Evolutionary conservation across 2,797 vertebrate genomes (phyloP), one percentile per base, ranked within the genome.

Genomic region (Erpetoichthys calabaricus): DNA sequence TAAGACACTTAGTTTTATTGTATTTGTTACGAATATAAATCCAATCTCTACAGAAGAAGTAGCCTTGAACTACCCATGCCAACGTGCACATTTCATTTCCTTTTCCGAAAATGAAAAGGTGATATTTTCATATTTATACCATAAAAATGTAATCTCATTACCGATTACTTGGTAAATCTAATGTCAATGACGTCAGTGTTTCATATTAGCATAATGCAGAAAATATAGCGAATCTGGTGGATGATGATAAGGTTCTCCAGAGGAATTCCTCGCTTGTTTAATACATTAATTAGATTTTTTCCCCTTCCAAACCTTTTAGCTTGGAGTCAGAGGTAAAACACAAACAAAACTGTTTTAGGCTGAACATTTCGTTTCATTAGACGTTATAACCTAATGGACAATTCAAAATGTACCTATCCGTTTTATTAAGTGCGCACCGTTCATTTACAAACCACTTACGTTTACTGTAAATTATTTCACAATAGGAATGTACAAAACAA

Each of bases 211-310:
- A 79, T 75, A 76, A 67, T 64, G 78, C 73, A 73, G 63, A 66
- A 70, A 74, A 71, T 63, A 67, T 70, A 73, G 73, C 68, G 74
- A 68, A 79, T 71, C 77, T 86, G 85, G 76, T 70, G 63, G 64
- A 70, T 65, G 69, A 68, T 65, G 82, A 86, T 85, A 84, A 86
- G 79, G 75, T 72, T 73, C 75, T 78, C 65, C 65, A 63, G 73
- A 80, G 81, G 74, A 83, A 83, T 73, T 76, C 70, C 59, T 64
- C 5, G 76, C 71, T 80, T 70, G 70, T 82, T 82, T 76, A 83
- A 82, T 80, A 73, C 79, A 74, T 75, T 80, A 74, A 86, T 86
- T 83, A 82, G 25, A 25, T 25, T 25, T 55, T 80, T 77, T 70
- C 64, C 71, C 51, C 69, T 70, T 51, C 61, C 44, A 56, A 55